phyloP scores from a whole-genome alignment of 2,888 invertebrate species.

The Tridacna crocea region DNA sequence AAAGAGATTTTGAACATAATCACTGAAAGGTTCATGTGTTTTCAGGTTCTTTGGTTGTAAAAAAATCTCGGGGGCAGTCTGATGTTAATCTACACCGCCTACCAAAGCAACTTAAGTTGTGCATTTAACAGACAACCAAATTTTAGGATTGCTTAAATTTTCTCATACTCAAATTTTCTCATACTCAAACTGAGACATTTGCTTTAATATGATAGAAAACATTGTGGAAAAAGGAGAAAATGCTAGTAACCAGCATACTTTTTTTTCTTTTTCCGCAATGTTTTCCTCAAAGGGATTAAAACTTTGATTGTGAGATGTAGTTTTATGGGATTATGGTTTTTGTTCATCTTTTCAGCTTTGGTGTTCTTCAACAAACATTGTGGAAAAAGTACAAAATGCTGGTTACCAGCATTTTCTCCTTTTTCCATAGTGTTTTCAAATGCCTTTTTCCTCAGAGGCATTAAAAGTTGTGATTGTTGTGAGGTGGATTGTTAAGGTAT shows the following conservation, averaged over 20 bases:
- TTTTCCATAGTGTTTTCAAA: background rate
- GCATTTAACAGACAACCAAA: too few species aligned
- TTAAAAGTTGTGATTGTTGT: background rate
- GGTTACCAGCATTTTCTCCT: too few species aligned
- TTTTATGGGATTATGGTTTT: background rate
- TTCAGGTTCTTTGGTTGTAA: too few species aligned
- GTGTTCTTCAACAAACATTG: slow-evolving; percentile 92
- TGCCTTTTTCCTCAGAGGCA: background rate
- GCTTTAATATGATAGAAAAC: background rate
- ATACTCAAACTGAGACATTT: too few species aligned
- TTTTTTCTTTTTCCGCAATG: background rate
- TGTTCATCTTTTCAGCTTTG: slow-evolving; percentile 86
- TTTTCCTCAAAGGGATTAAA: background rate
- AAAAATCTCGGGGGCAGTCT: too few species aligned
- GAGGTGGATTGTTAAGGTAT: background rate
- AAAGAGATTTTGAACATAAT: too few species aligned
- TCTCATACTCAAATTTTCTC: too few species aligned
- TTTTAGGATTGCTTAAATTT: too few species aligned
- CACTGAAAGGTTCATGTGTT: too few species aligned
- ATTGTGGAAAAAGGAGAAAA: background rate
- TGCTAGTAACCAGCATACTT: background rate
- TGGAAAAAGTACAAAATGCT: too few species aligned
- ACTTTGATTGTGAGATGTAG: background rate
- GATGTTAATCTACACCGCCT: too few species aligned
- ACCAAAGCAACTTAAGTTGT: too few species aligned